These are phyloP conservation scores for Acrobasis repandana DNA, from an alignment of 2,888 invertebrate genomes.

Conservation along the genomic window DNA sequence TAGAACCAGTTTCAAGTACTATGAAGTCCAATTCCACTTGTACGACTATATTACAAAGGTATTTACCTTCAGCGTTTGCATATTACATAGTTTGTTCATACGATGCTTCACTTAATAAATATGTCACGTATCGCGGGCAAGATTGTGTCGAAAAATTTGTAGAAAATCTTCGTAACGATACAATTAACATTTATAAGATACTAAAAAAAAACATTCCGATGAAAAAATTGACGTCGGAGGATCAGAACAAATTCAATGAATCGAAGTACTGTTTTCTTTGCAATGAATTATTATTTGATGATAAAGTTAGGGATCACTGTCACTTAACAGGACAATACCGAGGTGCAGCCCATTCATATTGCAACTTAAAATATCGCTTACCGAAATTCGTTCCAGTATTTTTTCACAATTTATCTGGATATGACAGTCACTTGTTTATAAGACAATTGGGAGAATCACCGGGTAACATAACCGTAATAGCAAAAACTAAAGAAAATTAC, in stretches of 20 bases:
- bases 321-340: conserved; percentile 19
- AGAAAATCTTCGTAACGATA: neutral
- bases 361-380: conserved; percentile 17
- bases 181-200: neutral
- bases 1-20: neutral
- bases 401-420: conserved; percentile 24
- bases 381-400: conserved; percentile 15
- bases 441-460: neutral
- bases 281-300: conserved; percentile 11
- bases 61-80: conserved; percentile 11
- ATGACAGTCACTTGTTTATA: conserved; percentile 24
- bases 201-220: neutral
- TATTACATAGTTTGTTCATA: conserved; percentile 12
- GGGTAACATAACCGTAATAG: conserved; percentile 10
- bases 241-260: neutral
- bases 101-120: neutral
- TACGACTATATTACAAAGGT: conserved; percentile 5
- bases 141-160: conserved; percentile 11
- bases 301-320: too few species aligned
- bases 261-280: conserved; percentile 7
- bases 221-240: neutral
- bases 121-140: conserved; percentile 2
- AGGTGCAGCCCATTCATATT: conserved; percentile 16
- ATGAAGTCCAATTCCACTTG: neutral
- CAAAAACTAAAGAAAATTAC: conserved; percentile 23